These are phyloP conservation scores for Larimichthys polyactis DNA, from an alignment of 2,113 vertebrate species.

Conservation along the genomic window DNA sequence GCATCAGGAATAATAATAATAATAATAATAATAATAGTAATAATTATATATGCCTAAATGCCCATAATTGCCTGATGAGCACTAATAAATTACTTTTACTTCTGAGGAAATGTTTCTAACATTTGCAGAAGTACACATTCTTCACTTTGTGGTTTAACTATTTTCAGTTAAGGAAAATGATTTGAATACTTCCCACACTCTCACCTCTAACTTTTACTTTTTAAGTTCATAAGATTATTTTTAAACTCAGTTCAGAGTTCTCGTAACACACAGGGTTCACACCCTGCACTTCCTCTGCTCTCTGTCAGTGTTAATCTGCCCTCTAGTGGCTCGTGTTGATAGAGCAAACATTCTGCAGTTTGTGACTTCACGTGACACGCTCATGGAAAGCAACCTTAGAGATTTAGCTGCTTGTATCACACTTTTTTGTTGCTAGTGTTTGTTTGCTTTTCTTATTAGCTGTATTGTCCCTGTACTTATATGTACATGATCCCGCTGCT, in stretches of 20 bases:
- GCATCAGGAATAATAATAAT: background rate
- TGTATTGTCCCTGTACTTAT: background rate
- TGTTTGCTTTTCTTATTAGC: background rate
- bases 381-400: background rate
- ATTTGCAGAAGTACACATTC: background rate
- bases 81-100: too few relatives aligned
- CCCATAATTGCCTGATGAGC: too few relatives aligned
- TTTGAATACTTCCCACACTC: background rate
- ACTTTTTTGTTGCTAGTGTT: background rate
- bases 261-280: conserved; percentile 37
- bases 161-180: background rate
- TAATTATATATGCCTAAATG: too few relatives aligned
- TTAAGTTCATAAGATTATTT: background rate
- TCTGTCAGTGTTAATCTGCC: conserved; percentile 60
- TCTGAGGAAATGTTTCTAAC: background rate
- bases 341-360: conserved; percentile 8
- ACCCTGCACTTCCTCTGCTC: conserved; percentile 51
- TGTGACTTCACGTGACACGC: background rate
- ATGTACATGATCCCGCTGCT: conserved; percentile 6
- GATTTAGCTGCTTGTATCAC: background rate
- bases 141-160: background rate
- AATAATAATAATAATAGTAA: too few relatives aligned
- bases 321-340: conserved; percentile 60
- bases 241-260: conserved; percentile 14
- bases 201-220: background rate